Conservation (phyloP, 1,140 invertebrate species). For the Adelges cooleyi region DNA sequence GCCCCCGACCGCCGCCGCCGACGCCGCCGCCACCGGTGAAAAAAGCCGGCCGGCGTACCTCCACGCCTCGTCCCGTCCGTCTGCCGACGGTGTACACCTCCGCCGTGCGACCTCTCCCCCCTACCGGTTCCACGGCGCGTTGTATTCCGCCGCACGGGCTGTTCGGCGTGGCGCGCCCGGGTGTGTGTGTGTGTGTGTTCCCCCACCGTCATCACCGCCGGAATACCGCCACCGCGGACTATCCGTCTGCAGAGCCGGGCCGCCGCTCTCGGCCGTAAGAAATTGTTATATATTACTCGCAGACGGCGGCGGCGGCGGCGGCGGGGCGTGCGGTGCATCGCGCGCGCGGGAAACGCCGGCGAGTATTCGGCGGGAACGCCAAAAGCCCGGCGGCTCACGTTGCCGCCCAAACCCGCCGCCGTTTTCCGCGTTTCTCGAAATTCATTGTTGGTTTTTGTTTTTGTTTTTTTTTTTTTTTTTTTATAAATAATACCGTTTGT, state of each 20-base stretch:
- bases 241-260: not conserved
- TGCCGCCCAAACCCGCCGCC: not conserved
- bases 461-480: no score
- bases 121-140: no score
- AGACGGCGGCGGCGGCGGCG: not conserved
- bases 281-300: not conserved
- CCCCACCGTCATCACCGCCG: not conserved
- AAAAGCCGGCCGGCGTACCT: conserved; percentile 16
- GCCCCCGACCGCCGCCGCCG: not conserved
- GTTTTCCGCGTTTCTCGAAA: no score
- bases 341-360: not conserved
- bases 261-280: not conserved
- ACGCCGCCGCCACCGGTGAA: not conserved
- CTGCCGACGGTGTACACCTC: not conserved
- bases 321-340: not conserved
- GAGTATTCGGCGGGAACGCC: conserved; percentile 1
- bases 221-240: no score
- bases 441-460: no score
- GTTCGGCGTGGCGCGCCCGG: not conserved
- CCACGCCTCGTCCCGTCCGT: not conserved
- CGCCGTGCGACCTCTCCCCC: no score
- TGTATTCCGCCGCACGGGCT: no score
- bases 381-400: no score
- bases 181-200: not conserved
- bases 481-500: no score